Evolutionary conservation across 2,888 invertebrate genomes (phyloP), one percentile per base, ranked within the genome.

Genomic region (Napeogenes sylphis): DNA sequence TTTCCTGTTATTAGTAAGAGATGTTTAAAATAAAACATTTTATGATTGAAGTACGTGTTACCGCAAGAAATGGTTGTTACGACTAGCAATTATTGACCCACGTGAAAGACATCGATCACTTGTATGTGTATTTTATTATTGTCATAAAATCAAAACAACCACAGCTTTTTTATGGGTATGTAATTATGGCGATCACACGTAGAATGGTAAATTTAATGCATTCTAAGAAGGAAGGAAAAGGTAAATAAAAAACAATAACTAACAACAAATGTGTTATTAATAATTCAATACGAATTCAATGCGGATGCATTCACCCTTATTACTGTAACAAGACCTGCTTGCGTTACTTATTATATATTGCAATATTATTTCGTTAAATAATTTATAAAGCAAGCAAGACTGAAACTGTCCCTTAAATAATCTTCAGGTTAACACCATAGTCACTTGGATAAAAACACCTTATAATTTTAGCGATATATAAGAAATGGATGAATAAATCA

Each of bases 381-480:
- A 51, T 30, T 51, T 51, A 51, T 8, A 51, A 60, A 58, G 53
- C 59, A 62, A 64, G 62, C 62, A 60, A 45, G 61, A 47, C 33
- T 8, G 13, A 0, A 46, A 57, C 13, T 33, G 12, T 33, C 13
- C 12, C 45, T 60, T 14, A 4, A 32, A 45, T 21, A 12, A 33
- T 54, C 4, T 47, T n/a, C 47, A 47, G 47, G 12, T 47, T 30
- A 30, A 51, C 21, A 51, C 12, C 51, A 51, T 51, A 51, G 51
- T 51, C 51, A 51, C 51, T 51, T 10, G 21, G n/a, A 8, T 5
- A 30, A 4, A 51, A 51, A 51, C 12, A 53, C 8, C 4, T 12
- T 32, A 38, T 56, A 58, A 51, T 51, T 13, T 58, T 75, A 81
- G 80, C 80, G 80, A 79, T 81, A 83, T 83, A 83, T 76, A 74